phyloP scores from a whole-genome alignment of 2,888 invertebrate genomes.

The Galeopsomyia nigrocyanea region DNA sequence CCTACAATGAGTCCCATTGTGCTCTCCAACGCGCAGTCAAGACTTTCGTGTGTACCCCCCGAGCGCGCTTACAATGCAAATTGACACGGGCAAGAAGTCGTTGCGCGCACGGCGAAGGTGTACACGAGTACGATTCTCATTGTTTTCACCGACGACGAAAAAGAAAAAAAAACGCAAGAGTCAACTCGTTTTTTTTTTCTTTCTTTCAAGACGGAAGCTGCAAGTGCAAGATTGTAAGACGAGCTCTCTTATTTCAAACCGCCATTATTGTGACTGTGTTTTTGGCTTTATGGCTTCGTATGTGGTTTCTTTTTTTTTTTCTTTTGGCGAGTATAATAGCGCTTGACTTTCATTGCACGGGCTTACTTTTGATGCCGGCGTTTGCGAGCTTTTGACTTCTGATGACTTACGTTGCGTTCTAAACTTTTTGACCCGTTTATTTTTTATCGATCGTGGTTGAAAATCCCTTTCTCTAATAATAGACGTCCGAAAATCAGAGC shows the following conservation, averaged over 20 bases:
- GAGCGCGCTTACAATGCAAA: conserved; percentile 31
- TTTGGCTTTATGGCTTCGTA: conserved; percentile 28
- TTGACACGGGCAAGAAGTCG: conserved; percentile 33
- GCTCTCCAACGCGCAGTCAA: no score
- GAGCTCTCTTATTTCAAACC: conserved; percentile 26
- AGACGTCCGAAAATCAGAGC: no score
- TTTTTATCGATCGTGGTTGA: no score
- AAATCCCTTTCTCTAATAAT: no score
- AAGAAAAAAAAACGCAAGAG: conserved; percentile 6
- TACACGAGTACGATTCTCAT: conserved; percentile 6
- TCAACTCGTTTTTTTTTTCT: conserved; percentile 3
- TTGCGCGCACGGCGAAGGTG: conserved; percentile 19
- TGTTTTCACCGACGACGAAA: conserved; percentile 9
- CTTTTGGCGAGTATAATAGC: conserved; percentile 23
- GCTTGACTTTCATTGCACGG: conserved; percentile 22
- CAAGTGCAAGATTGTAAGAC: conserved; percentile 36
- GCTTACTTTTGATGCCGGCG: no score
- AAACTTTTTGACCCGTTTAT: no score
- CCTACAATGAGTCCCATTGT: conserved; percentile 51
- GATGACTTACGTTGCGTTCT: no score
- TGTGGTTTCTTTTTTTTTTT: conserved; percentile 12
- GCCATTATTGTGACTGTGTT: conserved; percentile 8
- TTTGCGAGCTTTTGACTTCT: no score
- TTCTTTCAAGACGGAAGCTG: conserved; percentile 12
- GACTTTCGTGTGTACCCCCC: no score